Evolutionary conservation across 92 coral and sea anemone genomes (phyloP).

Genomic region (Zoanthus sansibaricus): DNA sequence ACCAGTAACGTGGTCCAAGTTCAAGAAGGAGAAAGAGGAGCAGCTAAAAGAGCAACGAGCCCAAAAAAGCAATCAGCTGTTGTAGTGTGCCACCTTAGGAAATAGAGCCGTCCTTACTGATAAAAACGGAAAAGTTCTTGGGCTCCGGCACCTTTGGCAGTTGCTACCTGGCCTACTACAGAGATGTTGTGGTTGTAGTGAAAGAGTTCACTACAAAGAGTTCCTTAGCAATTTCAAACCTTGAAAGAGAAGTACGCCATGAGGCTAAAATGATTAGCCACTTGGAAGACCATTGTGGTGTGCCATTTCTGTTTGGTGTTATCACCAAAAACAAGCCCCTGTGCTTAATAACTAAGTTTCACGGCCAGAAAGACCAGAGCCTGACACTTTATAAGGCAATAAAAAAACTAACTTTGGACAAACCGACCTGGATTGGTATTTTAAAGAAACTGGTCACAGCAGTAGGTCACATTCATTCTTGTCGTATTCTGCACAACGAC

Average conservation of each 20-base stretch:
- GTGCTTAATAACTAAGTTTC: too few relatives aligned
- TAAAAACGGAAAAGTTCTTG: background rate
- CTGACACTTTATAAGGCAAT: too few relatives aligned
- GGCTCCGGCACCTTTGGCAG: conserved; percentile 1
- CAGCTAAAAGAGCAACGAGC: background rate
- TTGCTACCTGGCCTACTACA: background rate
- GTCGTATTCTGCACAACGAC: too few relatives aligned
- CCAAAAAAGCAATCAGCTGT: background rate
- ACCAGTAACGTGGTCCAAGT: background rate
- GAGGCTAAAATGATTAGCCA: conserved; percentile 37
- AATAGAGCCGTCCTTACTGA: background rate
- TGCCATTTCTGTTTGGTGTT: conserved; percentile 30
- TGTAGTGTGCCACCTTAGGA: background rate
- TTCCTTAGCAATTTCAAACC: background rate
- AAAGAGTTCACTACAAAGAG: background rate
- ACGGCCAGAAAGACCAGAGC: too few relatives aligned
- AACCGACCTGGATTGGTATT: too few relatives aligned
- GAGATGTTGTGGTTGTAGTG: background rate
- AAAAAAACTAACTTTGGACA: too few relatives aligned
- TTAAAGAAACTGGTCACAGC: too few relatives aligned
- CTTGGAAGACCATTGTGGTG: conserved; percentile 29
- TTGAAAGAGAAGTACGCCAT: conserved; percentile 28
- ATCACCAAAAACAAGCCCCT: conserved; percentile 23
- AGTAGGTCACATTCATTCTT: too few relatives aligned
- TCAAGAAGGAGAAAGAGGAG: background rate